Conservation (phyloP, 53 echinoderm and acorn worm species). For the Echinometra lucunter region DNA sequence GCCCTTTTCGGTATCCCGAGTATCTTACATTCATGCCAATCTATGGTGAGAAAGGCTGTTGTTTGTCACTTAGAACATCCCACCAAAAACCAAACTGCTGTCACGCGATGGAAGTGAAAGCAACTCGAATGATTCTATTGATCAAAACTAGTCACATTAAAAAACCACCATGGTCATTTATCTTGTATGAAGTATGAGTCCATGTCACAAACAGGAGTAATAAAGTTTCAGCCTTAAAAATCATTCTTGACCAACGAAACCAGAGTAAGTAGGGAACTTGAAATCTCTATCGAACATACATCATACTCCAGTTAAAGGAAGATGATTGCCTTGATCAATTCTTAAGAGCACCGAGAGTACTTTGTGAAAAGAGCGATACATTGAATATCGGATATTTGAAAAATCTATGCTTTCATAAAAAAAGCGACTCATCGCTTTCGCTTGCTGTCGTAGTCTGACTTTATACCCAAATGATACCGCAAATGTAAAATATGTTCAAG, state of each 20-base stretch:
- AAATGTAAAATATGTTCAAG: too few relatives aligned
- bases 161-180: background rate
- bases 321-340: too few relatives aligned
- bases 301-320: background rate
- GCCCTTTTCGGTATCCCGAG: too few relatives aligned
- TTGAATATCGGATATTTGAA: background rate
- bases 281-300: background rate
- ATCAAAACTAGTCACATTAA: background rate
- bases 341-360: background rate
- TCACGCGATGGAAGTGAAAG: conserved; percentile 10
- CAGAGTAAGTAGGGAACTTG: background rate
- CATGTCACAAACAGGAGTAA: conserved; percentile 18
- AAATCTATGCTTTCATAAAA: background rate
- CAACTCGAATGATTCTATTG: background rate
- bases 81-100: background rate
- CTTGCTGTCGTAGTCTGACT: background rate
- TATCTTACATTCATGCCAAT: too few relatives aligned
- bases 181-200: background rate
- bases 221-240: background rate
- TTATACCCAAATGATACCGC: too few relatives aligned
- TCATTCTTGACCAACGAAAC: background rate
- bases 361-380: background rate
- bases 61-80: background rate
- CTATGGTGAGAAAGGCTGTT: background rate
- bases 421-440: background rate